Evolutionary conservation across 2,797 vertebrate species (phyloP).

Genomic region (Gymnoscopelus microlampas): DNA sequence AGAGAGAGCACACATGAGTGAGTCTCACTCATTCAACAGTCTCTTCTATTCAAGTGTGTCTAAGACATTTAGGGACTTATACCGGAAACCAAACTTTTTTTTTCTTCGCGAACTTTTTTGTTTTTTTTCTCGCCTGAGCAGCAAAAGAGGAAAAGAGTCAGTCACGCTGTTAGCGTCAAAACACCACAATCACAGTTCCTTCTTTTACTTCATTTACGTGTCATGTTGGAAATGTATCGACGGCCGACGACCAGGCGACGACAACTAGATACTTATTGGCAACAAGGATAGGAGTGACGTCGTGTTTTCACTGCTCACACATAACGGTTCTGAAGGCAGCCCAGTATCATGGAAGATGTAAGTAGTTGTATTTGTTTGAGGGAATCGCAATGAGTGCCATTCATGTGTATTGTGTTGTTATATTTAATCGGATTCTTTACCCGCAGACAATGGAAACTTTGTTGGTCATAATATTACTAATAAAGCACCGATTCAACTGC

Average conservation of each 20-base stretch:
- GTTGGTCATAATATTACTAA: no score
- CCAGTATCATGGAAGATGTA: constrained; percentile 82
- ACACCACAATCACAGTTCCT: constrained; percentile 62
- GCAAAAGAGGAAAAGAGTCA: constrained; percentile 67
- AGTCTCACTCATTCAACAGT: neutral
- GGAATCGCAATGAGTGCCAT: no score
- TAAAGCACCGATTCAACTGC: no score
- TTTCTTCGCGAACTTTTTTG: constrained; percentile 62
- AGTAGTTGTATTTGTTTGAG: constrained; percentile 44
- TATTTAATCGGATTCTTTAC: no score
- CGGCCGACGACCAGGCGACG: constrained; percentile 27
- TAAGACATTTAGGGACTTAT: constrained; percentile 50
- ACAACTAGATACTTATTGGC: constrained; percentile 42
- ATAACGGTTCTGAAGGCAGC: constrained; percentile 61
- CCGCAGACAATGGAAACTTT: no score
- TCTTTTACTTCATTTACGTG: constrained; percentile 48
- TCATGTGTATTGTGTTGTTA: no score
- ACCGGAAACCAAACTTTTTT: constrained; percentile 82
- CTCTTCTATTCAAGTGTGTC: constrained; percentile 46
- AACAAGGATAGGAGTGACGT: constrained; percentile 57
- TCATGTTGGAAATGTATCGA: constrained; percentile 66
- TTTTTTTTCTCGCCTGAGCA: constrained; percentile 21
- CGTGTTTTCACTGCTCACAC: constrained; percentile 50
- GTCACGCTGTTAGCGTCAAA: constrained; percentile 34
- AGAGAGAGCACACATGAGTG: neutral